These are phyloP conservation scores for Ormyrus labotus DNA, from an alignment of 2,888 invertebrate species.

Conservation along the genomic window DNA sequence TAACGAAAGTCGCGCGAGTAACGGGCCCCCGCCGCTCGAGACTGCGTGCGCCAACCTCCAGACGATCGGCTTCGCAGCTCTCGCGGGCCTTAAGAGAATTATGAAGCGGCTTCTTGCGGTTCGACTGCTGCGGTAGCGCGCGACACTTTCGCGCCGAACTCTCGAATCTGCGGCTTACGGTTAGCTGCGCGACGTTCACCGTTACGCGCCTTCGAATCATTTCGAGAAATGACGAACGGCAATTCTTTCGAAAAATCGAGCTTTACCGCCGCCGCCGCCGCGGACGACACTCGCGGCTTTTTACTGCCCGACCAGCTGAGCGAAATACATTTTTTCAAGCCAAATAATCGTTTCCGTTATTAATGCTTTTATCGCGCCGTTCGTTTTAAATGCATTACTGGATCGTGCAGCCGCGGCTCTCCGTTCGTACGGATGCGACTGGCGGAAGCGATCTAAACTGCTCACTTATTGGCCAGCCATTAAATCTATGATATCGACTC, in stretches of 20 bases:
- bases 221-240: neutral
- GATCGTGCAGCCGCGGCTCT: too few relatives aligned
- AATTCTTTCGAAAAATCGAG: too few relatives aligned
- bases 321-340: too few relatives aligned
- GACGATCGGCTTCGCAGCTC: neutral
- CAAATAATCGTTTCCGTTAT: too few relatives aligned
- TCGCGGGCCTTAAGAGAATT: neutral
- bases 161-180: neutral
- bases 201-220: conserved; percentile 24
- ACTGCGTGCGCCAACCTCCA: neutral
- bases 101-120: neutral
- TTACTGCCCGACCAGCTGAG: too few relatives aligned
- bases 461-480: conserved; percentile 43
- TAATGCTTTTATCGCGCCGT: too few relatives aligned
- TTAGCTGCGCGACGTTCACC: conserved; percentile 16
- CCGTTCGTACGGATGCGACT: neutral
- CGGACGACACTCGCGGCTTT: too few relatives aligned
- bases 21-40: conserved; percentile 15
- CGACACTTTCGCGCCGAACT: conserved; percentile 13
- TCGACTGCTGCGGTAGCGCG: conserved; percentile 11
- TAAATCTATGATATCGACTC: conserved; percentile 12
- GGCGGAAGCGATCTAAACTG: conserved; percentile 60
- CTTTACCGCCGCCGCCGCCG: too few relatives aligned
- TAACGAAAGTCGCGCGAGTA: conserved; percentile 54
- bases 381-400: too few relatives aligned